A percentile compares a stretch with the other conserved stretches of the same genome.
Conservation (phyloP, 2,113 vertebrate species). For the Callaeas wilsoni region DNA sequence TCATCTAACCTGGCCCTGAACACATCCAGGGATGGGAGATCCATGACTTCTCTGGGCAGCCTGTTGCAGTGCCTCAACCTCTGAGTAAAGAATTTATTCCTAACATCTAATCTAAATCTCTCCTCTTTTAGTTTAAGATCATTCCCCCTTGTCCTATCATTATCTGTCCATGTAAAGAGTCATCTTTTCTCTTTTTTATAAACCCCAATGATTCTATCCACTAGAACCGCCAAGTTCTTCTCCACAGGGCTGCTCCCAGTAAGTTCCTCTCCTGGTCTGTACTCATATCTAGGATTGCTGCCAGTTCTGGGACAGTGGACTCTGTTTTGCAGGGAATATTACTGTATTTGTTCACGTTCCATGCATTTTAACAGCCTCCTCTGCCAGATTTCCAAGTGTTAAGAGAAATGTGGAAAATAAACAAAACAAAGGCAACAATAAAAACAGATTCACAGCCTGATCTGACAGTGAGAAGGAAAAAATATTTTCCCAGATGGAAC, state of each 20-base stretch:
- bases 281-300: background rate
- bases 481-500: background rate
- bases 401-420: background rate
- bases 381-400: background rate
- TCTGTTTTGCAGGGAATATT: background rate
- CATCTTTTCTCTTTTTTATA: background rate
- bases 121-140: background rate
- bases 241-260: background rate
- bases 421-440: background rate
- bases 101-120: background rate
- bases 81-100: background rate
- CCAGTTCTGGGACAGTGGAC: background rate
- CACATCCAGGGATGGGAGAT: background rate
- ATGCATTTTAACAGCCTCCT: background rate
- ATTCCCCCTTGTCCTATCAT: no score
- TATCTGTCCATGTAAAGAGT: background rate
- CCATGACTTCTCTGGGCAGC: background rate
- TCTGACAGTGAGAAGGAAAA: background rate
- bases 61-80: background rate
- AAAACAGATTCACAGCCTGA: background rate
- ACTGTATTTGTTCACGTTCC: background rate
- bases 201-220: background rate
- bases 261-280: background rate
- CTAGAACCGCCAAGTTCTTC: background rate
- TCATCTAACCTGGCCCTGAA: background rate